Base-by-base conservation (phyloP, 2,888 invertebrate genomes). In the Arge pagana region DNA sequence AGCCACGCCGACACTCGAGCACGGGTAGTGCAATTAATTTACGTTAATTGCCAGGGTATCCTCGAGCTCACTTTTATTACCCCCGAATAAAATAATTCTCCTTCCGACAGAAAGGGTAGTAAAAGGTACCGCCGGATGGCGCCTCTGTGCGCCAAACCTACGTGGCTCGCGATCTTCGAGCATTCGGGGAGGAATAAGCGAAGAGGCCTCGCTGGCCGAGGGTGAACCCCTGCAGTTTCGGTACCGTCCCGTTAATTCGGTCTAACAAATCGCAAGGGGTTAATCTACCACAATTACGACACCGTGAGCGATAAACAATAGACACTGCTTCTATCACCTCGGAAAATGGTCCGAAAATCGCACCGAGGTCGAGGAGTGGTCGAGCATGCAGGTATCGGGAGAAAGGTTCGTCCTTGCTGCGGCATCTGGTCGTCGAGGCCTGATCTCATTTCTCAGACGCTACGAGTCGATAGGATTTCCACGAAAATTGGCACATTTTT, bases 1-100 rank as follows among this genome's bases (percentile, higher is more conserved):
- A 45, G 3, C 31, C 11, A 42, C 19, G 15, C n/a, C 21, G 18
- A 18, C 18, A 4, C 21, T 23, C 45, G 45, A 21, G 23, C 45
- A n/a, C n/a, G 19, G 35, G 33, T 45, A 45, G 65, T 60, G 61
- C 64, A 63, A 66, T 70, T 68, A 67, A 71, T 71, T 68, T 69
- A 65, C 64, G 66, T 65, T 65, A 68, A 71, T 68, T 67, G 66
- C 64, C 56, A 39, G 49, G 37, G 30, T 28, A 30, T 41, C 10
- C 28, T 4, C 30, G 42, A 48, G 35, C 40, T 33, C 53, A 53
- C 56, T 59, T 57, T 59, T 50, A 58, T 60, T 52, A 57, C 55
- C 48, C 53, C 36, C 41, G 53, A 60, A 60, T 58, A 58, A 60
- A 60, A 56, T 60, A 55, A 56, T 51, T 52, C 52, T 39, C 43